Base-by-base conservation (phyloP, 2,113 vertebrate species). In the Syrrhaptes paradoxus region DNA sequence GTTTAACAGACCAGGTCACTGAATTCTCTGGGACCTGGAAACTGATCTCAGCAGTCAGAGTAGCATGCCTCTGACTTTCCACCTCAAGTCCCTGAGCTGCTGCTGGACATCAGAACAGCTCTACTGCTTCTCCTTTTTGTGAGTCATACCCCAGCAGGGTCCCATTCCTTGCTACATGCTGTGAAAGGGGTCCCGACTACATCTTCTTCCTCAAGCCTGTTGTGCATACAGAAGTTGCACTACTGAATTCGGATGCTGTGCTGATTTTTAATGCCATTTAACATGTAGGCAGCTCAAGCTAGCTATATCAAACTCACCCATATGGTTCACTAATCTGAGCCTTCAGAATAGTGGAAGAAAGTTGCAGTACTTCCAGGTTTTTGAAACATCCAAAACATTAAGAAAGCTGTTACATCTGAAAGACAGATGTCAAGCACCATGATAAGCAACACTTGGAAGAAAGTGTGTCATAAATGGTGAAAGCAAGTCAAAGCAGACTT, bases 171-270 rank as follows among this genome's bases (percentile, higher is more conserved):
- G n/a, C 59, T 36, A 43, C 29, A 8, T 15, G 46, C 87, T 80
- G 70, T 49, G 63, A 92, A 52, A 75, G 29, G 5, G 58, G 66
- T 38, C 36, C 29, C 0, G 0, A 2, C 36, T 22, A 34, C 32
- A 48, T 55, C 59, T 45, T 81, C 41, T 58, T 83, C 82, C 52
- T 78, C 71, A 45, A 76, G 48, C 41, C 67, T 63, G n/a, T 2
- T 38, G 71, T 26, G 49, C 17, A 3, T 46, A 70, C 58, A 51
- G n/a, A 92, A 79, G 63, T 17, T 36, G 29, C 72, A 43, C 58
- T 31, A 31, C 1, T 57, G 36, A 85, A 24, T 8, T 46, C 72
- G 0, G 11, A 32, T 0, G 4, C 32, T 0, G 0, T 49, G 66
- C 68, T 82, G 54, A 79, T 63, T 85, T 95, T 83, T 45, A 43